Base-by-base conservation (phyloP, 2,888 invertebrate genomes). In the Argyra leucocephala region DNA sequence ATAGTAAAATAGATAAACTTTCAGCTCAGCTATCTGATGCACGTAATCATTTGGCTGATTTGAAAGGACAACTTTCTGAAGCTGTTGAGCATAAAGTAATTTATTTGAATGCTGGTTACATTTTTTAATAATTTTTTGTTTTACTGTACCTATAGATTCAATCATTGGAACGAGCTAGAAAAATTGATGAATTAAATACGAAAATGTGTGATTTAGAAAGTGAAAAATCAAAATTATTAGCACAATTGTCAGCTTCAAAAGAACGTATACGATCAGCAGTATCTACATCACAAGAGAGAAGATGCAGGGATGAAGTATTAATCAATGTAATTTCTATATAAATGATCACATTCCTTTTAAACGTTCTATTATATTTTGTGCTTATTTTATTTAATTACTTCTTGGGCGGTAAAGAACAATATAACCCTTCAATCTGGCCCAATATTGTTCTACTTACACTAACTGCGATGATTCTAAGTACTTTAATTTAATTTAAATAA, bases 71-170 rank as follows among this genome's bases (percentile, higher is more conserved):
- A 75, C 80, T 93, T 10, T 86, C 89, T 0, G 92, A 93, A 76
- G 90, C 92, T 1, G 90, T 90, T 0, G 92, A 93, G 74, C 91
- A 90, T 75, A 93, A 93, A 84, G 91, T 88, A 76, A 61, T 64
- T 62, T 64, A 36, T 57, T 23, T 26, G 18, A 5, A 1, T 12
- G 23, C 21, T 1, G 2, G 1, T 1, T 5, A 23, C 1, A 1
- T 6, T 1, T 5, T 36, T 15, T 21, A 31, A 6, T 58, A 18
- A 2, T 10, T 4, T 9, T 59, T 3, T 60, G 36, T 26, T 12
- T 57, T 48, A 57, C n/a, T n/a, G n/a, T 23, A 12, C 31, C 57
- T 48, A 58, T 76, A 92, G 91, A 90, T 92, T 72, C 88, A 90
- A 22, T 88, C 92, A 1, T 75, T 93, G 71, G 93, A 93, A 76